Evolutionary conservation across 2,888 invertebrate species (phyloP).

Genomic region (Drosophila colorata): DNA sequence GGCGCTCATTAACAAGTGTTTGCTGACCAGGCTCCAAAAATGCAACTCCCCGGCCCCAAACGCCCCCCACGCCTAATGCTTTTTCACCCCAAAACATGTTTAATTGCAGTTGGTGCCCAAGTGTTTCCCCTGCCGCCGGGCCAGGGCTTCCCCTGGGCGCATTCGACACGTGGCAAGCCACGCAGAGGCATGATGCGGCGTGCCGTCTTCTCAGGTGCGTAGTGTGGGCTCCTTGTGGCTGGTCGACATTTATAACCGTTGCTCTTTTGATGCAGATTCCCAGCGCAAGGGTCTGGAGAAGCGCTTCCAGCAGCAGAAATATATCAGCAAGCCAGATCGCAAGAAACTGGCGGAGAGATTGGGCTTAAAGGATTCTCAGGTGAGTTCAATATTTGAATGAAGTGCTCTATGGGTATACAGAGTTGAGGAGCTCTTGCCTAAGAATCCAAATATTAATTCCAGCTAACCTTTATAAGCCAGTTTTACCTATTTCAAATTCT

Average conservation of each 20-base stretch:
- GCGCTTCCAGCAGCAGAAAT: conserved; percentile 98
- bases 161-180: conserved; percentile 96
- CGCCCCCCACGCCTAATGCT: conserved; percentile 45
- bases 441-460: no score
- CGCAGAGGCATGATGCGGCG: conserved; percentile 98
- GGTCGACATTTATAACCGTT: conserved; percentile 34
- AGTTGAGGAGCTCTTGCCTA: no score
- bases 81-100: conserved; percentile 39
- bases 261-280: conserved; percentile 87
- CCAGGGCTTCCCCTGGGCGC: conserved; percentile 93
- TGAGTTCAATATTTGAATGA: conserved; percentile 86
- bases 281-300: conserved; percentile 98
- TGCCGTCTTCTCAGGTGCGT: conserved; percentile 94
- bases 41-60: neutral
- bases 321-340: conserved; percentile 99
- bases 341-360: conserved; percentile 98
- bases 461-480: no score
- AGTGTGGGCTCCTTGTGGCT: conserved; percentile 21
- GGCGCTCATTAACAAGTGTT: conserved; percentile 74
- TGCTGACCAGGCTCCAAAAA: conserved; percentile 13
- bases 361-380: conserved; percentile 98
- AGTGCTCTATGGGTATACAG: no score
- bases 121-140: conserved; percentile 88
- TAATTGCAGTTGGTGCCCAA: conserved; percentile 86
- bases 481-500: no score